Evolutionary conservation across 2,113 vertebrate species (phyloP).

Genomic region (Rhombomys opimus): DNA sequence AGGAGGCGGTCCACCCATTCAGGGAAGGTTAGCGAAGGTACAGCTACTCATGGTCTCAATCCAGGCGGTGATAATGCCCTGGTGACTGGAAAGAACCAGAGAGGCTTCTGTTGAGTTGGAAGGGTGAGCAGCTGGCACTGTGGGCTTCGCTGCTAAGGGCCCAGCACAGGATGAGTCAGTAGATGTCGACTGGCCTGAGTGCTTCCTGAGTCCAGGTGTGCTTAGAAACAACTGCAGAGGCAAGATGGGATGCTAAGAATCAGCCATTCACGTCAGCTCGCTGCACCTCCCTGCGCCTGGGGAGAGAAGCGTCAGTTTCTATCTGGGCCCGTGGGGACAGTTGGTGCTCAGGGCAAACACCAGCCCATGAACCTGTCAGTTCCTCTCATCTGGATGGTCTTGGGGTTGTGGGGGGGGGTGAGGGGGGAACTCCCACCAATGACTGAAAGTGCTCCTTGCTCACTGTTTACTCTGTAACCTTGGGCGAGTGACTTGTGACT

Average conservation of each 20-base stretch:
- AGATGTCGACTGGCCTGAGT: background rate
- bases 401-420: background rate
- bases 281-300: too few species aligned
- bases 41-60: background rate
- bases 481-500: too few species aligned
- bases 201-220: background rate
- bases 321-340: background rate
- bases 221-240: background rate
- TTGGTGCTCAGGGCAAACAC: background rate
- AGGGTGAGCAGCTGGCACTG: background rate
- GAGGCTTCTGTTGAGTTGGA: background rate
- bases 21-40: background rate
- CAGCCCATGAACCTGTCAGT: background rate
- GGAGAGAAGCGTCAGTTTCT: too few species aligned
- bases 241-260: fast-evolving
- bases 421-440: background rate
- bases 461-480: background rate
- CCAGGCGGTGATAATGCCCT: background rate
- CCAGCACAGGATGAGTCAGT: background rate
- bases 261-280: background rate
- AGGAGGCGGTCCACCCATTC: background rate
- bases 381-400: background rate
- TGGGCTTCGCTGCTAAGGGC: background rate
- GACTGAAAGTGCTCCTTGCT: background rate
- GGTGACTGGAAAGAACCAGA: background rate